Evolutionary conservation across 1,140 invertebrate species (phyloP), one percentile per base, ranked within the genome.

Genomic region (Solenopsis invicta): DNA sequence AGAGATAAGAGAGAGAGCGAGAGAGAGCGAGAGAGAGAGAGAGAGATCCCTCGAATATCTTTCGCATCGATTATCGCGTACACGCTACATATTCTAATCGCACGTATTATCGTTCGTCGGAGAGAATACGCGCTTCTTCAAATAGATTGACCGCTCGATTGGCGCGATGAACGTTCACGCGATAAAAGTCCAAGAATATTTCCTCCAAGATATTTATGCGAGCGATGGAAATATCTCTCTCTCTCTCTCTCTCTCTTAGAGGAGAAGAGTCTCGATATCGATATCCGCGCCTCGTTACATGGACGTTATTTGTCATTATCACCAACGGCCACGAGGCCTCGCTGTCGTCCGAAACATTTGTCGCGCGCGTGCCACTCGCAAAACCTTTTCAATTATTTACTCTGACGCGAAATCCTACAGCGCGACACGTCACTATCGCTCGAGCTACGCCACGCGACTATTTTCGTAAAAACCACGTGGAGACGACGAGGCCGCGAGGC

Each of bases 61-160:
- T 37, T 4, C 50, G 72, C 18, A 6, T 59, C 34, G 2, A 41
- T 56, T 56, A 21, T 37, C 34, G 18, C n/a, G 6, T 62, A 1
- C 16, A 34, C 13, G 59, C 12, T 13, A 13, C 4, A 16, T 48
- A 48, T 69, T 41, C n/a, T 50, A 78, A 75, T 76, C 12, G 8
- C 10, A 18, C 9, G n/a, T 41, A 56, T n/a, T 48, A 67, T 81
- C 50, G 50, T 67, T 21, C 62, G 54, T 29, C 34, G 62, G 21
- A 56, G 66, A 69, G 64, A 81, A 69, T 29, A 41, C 64, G 77
- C 29, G 64, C 21, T 54, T 54, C 62, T 54, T 81, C 48, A 69
- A 81, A 69, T 81, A 81, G 62, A 81, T 54, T 41, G 77, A 81
- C 45, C 64, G 62, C 62, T 81, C 62, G 77, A 69, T 54, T 81